A percentile compares a stretch with the other conserved stretches of the same genome.
phyloP scores from a whole-genome alignment of 2,113 vertebrate genomes.

The Lonchura striata region DNA sequence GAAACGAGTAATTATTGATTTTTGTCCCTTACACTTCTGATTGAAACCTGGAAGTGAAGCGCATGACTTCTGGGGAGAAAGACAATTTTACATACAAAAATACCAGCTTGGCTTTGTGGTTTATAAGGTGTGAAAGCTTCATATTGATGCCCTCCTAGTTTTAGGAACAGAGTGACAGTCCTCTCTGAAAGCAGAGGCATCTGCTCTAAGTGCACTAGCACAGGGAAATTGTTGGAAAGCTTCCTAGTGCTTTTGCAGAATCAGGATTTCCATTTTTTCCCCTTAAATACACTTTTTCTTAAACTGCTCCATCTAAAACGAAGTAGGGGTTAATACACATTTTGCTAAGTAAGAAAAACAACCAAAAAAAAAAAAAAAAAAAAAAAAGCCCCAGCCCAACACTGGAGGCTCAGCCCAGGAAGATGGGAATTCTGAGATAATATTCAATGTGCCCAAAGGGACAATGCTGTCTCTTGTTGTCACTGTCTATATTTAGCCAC shows the following conservation, averaged over 20 bases:
- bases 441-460: conserved; percentile 11
- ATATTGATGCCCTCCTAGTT: not conserved
- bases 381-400: not conserved
- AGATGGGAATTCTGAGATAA: conserved; percentile 60
- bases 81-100: not conserved
- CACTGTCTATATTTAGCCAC: conserved; percentile 56
- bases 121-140: not conserved
- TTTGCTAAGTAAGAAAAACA: conserved; percentile 24
- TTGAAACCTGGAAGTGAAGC: not conserved
- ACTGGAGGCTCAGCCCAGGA: conserved; percentile 28
- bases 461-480: conserved; percentile 61
- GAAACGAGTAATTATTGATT: not conserved
- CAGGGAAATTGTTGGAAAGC: not conserved
- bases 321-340: conserved; percentile 4
- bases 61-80: not conserved
- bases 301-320: not conserved
- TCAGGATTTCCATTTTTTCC: not conserved
- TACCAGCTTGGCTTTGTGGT: not conserved
- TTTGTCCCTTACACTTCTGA: not conserved
- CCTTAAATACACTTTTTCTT: not conserved
- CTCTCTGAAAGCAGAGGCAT: not conserved
- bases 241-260: not conserved
- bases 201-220: not conserved
- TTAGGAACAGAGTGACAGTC: not conserved
- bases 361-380: not conserved